Base-by-base conservation (phyloP, 2,113 vertebrate genomes). In the Phasianus colchicus region DNA sequence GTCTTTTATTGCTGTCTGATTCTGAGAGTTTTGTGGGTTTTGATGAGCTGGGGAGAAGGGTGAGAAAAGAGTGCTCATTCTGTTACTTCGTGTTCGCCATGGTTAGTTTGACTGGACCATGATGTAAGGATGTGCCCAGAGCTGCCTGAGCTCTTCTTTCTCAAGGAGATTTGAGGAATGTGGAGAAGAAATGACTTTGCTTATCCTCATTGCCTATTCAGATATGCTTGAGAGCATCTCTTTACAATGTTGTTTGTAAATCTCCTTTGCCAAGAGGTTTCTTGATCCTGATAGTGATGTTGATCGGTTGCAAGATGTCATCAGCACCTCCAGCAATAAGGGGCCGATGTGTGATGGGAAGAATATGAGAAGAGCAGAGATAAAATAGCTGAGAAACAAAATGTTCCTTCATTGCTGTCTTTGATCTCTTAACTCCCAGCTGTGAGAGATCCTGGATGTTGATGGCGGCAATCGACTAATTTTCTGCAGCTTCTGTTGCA, bases 401-500 rank as follows among this genome's bases (percentile, higher is more conserved):
- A 89, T 92, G 95, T 96, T 96, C 83, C 80, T 93, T 94, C 8
- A 1, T 93, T 87, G 65, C 83, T 88, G 70, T 47, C 96, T 97
- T 97, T 97, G 95, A 96, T 97, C 96, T 96, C 92, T 96, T 92
- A 84, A 91, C 94, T 97, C 67, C 96, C 96, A 96, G 93, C 96
- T 96, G 95, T 94, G 93, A 95, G 88, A 94, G 91, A 96, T 95
- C 93, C 92, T 92, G 93, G 78, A 92, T 97, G 88, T 90, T 96
- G 95, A 90, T 87, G 94, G 95, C 91, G 92, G 90, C 89, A 92
- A 79, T 94, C 16, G 42, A 80, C 88, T 96, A 92, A 94, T 96
- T 96, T 95, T 94, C 88, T 94, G 64, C 69, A 40, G 61, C 82
- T 91, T 91, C 89, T 96, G 80, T 93, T 96, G 94, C 79, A 87